Evolutionary conservation across 2,113 vertebrate species (phyloP).

Genomic region (Dascyllus trimaculatus): DNA sequence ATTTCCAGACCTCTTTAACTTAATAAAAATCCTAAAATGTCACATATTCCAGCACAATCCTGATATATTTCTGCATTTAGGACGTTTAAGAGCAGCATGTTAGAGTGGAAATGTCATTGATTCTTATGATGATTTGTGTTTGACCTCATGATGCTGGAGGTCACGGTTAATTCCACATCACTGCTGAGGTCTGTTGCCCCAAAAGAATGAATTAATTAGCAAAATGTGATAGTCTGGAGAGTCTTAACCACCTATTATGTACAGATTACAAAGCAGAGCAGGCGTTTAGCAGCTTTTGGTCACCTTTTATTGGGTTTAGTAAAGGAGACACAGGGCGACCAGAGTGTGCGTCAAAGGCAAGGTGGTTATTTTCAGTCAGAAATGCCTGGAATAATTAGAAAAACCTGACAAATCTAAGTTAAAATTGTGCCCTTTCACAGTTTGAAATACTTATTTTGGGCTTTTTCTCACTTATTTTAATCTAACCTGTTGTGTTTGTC

Average conservation of each 20-base stretch:
- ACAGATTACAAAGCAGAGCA: conserved; percentile 13
- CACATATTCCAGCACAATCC: background rate
- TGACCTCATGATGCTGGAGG: conserved; percentile 42
- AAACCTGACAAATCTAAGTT: too few species aligned
- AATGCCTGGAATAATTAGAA: background rate
- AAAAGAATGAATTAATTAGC: too few species aligned
- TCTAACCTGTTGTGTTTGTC: background rate
- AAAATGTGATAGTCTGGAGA: too few species aligned
- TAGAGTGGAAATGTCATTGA: background rate
- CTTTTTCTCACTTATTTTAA: background rate
- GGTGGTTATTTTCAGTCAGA: conserved; percentile 1
- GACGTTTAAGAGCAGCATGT: background rate
- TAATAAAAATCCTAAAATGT: background rate
- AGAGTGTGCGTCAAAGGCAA: background rate
- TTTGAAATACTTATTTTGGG: background rate
- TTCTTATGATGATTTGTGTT: conserved; percentile 17
- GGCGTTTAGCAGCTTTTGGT: conserved; percentile 6
- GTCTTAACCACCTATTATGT: background rate
- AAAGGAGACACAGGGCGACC: conserved; percentile 21
- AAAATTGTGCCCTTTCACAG: too few species aligned
- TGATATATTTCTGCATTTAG: background rate
- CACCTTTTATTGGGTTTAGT: conserved; percentile 21
- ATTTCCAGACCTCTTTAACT: background rate
- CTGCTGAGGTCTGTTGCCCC: background rate
- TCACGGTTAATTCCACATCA: conserved; percentile 25